phyloP scores from a whole-genome alignment of 2,797 vertebrate genomes.

The Leptodactylus fallax region DNA sequence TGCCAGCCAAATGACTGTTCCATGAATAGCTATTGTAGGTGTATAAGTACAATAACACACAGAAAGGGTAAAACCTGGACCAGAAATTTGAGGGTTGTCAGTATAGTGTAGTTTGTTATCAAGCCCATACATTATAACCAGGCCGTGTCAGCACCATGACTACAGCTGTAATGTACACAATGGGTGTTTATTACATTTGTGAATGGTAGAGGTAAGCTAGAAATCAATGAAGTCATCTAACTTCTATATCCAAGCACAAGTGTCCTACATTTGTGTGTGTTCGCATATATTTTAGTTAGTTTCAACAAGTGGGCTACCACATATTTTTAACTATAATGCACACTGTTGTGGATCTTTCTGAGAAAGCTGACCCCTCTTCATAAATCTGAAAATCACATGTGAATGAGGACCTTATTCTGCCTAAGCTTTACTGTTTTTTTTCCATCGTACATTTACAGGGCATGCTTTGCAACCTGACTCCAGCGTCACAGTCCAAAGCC shows the following conservation, averaged over 20 bases:
- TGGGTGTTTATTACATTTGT: background rate
- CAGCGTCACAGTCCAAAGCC: conserved; percentile 36
- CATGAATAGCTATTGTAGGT: no score
- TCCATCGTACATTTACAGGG: conserved; percentile 50
- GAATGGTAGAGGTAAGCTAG: background rate
- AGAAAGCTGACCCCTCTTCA: conserved; percentile 13
- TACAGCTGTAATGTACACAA: background rate
- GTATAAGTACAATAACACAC: background rate
- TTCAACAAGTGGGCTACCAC: background rate
- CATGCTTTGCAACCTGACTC: conserved; percentile 58
- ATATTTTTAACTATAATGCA: conserved; percentile 17
- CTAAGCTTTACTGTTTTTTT: conserved; percentile 41
- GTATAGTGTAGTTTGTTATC: background rate
- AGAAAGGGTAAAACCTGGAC: background rate
- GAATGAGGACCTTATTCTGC: conserved; percentile 58
- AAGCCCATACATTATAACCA: no score
- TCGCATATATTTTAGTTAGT: background rate
- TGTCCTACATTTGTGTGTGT: background rate
- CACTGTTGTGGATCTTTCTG: conserved; percentile 38
- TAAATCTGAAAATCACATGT: conserved; percentile 50
- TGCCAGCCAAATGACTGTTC: no score
- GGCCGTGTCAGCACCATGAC: background rate
- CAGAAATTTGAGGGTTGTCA: background rate
- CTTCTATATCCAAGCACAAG: background rate
- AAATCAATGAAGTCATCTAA: background rate